Evolutionary conservation across 2,113 vertebrate species (phyloP), one percentile per base, ranked within the genome.

Genomic region (Erinaceus europaeus): DNA sequence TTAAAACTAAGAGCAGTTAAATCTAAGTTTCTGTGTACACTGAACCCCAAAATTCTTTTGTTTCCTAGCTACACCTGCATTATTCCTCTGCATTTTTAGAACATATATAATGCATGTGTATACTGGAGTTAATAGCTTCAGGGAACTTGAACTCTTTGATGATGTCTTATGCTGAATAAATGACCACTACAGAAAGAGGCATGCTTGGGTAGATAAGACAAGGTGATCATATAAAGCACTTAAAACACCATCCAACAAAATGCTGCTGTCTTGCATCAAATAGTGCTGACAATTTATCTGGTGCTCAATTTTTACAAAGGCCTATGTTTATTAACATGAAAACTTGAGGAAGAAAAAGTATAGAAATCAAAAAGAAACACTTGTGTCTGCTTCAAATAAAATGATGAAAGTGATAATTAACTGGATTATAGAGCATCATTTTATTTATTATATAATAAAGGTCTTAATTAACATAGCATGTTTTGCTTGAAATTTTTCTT

Each of bases 71-170:
- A 14, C 20, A 77, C 7, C 76, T 79, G 29, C 25, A 32, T 59
- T 81, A 2, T 25, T 83, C 21, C 36, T 62, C 25, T 81, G 5
- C 38, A 32, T 86, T 86, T 40, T 52, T 94, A 29, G 38, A 53
- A 44, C n/a, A n/a, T 46, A 91, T 57, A 75, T 32, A 93, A 68
- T 83, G 13, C 52, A 64, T 55, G 55, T 11, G 7, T 89, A 84
- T 94, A 92, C 27, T 52, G 94, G 86, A 94, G 69, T 92, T 27
- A 61, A 59, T 32, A 92, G 40, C 67, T 89, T 59, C 10, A 88
- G 72, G 90, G 89, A 95, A 29, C 25, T 5, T 55, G 91, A 65
- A 68, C 10, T 79, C 18, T 71, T 85, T 55, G 55, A 91, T 61
- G 74, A 21, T 53, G 42, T n/a, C 90, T 92, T 42, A 82, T 2